Base-by-base conservation (phyloP, 1,140 invertebrate genomes). In the Micrasema longulum region DNA sequence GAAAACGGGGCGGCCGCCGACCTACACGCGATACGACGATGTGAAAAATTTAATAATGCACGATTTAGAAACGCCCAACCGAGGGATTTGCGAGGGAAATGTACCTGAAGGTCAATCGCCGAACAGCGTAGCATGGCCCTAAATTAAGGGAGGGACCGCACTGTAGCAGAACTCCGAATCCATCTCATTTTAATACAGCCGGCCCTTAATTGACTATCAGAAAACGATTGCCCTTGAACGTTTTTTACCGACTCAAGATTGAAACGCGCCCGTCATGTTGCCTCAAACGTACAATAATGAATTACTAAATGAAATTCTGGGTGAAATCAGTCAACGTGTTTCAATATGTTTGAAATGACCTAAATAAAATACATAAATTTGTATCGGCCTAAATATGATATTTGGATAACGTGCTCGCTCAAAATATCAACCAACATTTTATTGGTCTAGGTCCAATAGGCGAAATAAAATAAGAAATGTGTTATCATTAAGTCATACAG, bases 21-120 rank as follows among this genome's bases (percentile, higher is more conserved):
- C 57, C 52, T 31, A 45, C 62, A 71, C 70, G 62, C 69, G 69
- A 64, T 71, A 18, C 43, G 50, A 57, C 66, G 66, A 65, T 43
- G 63, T 48, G 41, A 64, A 65, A 63, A 73, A 69, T 73, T 73
- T 69, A 73, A 73, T 73, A 73, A 73, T 73, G 72, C 72, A 73
- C 55, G 72, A 64, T 64, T 69, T 69, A 60, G 64, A 60, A 63
- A 47, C 23, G 50, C 23, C 41, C 11, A 20, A 36, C 10, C 26
- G 69, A 45, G 71, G 38, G 35, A 11, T 48, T 36, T 47, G 60
- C 35, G n/a, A 31, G 53, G 53, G 23, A 31, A 35, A 57, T 35
- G 31, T 31, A 26, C 23, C 22, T 67, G 68, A 74, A 74, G 72
- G 72, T 74, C 68, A 67, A 62, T 45, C 50, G 57, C 66, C 16